A percentile compares a stretch with the other conserved stretches of the same genome.
Conservation (phyloP, 2,113 vertebrate species). For the Pseudonaja textilis region DNA sequence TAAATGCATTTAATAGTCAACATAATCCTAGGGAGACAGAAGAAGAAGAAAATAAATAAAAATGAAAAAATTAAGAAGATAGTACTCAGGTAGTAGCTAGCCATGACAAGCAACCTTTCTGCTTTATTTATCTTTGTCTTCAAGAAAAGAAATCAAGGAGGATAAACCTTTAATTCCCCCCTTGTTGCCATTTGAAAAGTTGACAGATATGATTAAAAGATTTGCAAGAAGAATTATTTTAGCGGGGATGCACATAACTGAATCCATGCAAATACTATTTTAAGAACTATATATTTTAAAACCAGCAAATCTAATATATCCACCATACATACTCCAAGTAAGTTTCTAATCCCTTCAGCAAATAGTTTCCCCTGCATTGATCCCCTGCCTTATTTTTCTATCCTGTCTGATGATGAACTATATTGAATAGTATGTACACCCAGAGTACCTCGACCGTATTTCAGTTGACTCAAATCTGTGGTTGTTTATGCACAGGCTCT, state of each 20-base stretch:
- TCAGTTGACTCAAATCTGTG: slow-evolving; percentile 17
- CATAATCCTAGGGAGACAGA: background rate
- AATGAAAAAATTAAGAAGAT: background rate
- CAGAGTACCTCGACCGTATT: rapidly evolving
- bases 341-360: background rate
- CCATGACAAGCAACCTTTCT: background rate
- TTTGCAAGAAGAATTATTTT: background rate
- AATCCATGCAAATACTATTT: background rate
- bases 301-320: background rate
- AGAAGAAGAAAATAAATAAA: background rate
- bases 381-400: background rate
- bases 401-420: slow-evolving; percentile 14
- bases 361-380: background rate
- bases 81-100: background rate
- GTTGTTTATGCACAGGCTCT: slow-evolving; percentile 46
- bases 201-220: background rate
- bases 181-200: background rate
- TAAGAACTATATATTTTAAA: background rate
- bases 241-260: background rate
- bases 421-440: background rate
- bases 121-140: background rate
- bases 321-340: background rate
- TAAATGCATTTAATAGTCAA: background rate
- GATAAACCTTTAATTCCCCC: background rate
- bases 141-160: background rate